A percentile compares a stretch with the other conserved stretches of the same genome.
Evolutionary conservation across 2,113 vertebrate species (phyloP).

Genomic region (Osmerus eperlanus): DNA sequence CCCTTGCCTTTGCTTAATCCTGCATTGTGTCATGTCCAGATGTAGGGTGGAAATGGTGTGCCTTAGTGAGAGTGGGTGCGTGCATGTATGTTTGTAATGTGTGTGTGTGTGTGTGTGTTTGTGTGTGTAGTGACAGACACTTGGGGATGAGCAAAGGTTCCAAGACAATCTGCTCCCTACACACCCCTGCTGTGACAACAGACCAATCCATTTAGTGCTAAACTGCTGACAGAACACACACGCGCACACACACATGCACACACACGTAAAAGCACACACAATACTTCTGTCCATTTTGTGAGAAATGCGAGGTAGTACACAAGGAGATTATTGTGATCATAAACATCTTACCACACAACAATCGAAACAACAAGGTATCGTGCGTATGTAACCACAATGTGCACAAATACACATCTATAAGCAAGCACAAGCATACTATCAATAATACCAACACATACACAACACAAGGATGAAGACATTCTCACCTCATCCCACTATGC

Average conservation of each 20-base stretch:
- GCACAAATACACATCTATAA: background rate
- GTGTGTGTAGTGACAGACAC: background rate
- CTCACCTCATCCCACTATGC: constrained; percentile 47
- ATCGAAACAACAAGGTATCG: too few species aligned
- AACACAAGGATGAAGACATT: background rate
- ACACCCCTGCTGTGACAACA: constrained; percentile 5
- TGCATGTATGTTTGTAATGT: constrained; percentile 2
- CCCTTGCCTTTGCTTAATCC: background rate
- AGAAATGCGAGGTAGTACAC: too few species aligned
- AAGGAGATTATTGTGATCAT: too few species aligned
- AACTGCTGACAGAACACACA: background rate
- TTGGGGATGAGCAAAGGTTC: constrained; percentile 27
- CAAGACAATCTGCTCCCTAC: constrained; percentile 40
- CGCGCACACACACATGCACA: background rate
- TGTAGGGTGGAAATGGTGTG: background rate
- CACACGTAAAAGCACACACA: constrained; percentile 3
- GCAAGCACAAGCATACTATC: background rate
- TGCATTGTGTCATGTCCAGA: background rate
- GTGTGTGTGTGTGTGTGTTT: constrained; percentile 7
- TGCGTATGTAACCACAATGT: constrained; percentile 2
- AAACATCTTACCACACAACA: too few species aligned
- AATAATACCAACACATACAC: background rate
- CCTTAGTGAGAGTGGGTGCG: background rate
- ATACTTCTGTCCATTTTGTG: background rate
- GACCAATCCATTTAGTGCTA: constrained; percentile 9